These are phyloP conservation scores for Columba guinea DNA, from an alignment of 2,797 vertebrate genomes.

Conservation along the genomic window DNA sequence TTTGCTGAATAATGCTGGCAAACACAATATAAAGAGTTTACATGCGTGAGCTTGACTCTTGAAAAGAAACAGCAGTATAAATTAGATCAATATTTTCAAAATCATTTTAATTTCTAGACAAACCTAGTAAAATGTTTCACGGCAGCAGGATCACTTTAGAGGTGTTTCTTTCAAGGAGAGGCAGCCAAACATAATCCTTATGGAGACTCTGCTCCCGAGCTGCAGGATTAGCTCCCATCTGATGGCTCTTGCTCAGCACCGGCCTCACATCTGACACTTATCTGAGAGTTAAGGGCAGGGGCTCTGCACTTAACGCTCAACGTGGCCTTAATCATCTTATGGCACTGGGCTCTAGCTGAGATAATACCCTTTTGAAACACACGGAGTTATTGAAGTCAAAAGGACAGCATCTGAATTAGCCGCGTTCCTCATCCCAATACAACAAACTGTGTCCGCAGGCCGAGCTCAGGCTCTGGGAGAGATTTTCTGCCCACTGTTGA, in stretches of 20 bases:
- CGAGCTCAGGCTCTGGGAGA: background rate
- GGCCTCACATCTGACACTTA: background rate
- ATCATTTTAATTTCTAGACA: background rate
- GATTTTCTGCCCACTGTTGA: background rate
- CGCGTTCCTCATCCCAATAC: background rate
- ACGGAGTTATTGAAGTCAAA: accelerated
- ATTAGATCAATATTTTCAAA: background rate
- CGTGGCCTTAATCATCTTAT: background rate
- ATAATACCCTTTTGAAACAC: background rate
- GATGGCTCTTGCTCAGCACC: background rate
- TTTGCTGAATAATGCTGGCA: background rate
- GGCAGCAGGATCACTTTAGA: background rate
- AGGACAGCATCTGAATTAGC: background rate
- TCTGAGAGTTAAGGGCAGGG: background rate
- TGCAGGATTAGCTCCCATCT: background rate
- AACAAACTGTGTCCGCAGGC: background rate
- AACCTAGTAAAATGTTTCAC: background rate
- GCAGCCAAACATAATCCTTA: background rate
- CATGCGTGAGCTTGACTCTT: background rate
- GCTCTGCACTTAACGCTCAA: background rate
- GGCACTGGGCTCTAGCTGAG: background rate
- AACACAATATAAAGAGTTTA: background rate
- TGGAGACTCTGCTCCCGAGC: background rate
- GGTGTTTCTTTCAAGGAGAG: background rate
- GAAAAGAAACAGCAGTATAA: background rate